These are phyloP conservation scores for Sebastiscus albofasciatus DNA, from an alignment of 2,797 vertebrate species.

Conservation along the genomic window DNA sequence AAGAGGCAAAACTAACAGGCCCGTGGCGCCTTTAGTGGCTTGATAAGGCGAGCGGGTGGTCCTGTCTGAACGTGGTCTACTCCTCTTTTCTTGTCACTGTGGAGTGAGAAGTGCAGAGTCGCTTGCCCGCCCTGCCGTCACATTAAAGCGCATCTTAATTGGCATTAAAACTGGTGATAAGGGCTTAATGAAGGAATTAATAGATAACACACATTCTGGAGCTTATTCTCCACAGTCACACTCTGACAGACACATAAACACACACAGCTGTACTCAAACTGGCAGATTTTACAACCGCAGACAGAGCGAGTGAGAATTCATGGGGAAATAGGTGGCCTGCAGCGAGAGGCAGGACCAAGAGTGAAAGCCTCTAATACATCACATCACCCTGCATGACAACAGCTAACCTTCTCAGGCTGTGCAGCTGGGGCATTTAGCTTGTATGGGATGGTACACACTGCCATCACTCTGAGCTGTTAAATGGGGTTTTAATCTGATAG, in stretches of 20 bases:
- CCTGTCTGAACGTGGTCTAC: constrained; percentile 54
- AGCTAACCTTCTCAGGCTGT: constrained; percentile 26
- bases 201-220: constrained; percentile 80
- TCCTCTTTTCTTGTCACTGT: constrained; percentile 58
- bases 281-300: constrained; percentile 50
- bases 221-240: constrained; percentile 71
- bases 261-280: constrained; percentile 57
- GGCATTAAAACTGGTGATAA: constrained; percentile 86
- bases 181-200: constrained; percentile 85
- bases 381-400: constrained; percentile 47
- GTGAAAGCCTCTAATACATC: constrained; percentile 49
- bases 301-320: constrained; percentile 39
- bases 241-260: constrained; percentile 70
- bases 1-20: constrained; percentile 61
- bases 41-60: constrained; percentile 65
- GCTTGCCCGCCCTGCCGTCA: constrained; percentile 71
- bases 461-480: constrained; percentile 4
- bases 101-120: constrained; percentile 70
- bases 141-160: constrained; percentile 85
- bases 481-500: not conserved
- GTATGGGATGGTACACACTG: not conserved
- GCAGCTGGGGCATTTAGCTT: constrained; percentile 12
- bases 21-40: constrained; percentile 51
- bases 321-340: constrained; percentile 41
- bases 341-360: constrained; percentile 41